phyloP scores from a whole-genome alignment of 2,113 vertebrate genomes.

The Egretta garzetta region DNA sequence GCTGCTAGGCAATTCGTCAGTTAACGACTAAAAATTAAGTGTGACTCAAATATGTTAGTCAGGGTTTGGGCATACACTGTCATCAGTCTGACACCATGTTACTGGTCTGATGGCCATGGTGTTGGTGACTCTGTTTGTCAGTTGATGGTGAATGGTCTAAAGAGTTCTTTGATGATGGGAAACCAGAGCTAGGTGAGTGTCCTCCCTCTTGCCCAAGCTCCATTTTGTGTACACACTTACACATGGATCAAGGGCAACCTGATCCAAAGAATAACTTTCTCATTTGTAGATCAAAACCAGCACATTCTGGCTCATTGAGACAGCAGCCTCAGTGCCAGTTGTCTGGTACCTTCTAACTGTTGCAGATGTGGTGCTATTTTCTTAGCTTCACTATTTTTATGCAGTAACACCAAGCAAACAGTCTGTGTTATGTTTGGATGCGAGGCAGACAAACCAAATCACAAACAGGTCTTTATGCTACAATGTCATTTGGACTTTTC shows the following conservation, averaged over 20 bases:
- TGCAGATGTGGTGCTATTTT: not conserved
- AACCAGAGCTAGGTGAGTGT: not conserved
- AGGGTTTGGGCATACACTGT: not conserved
- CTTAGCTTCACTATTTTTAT: not conserved
- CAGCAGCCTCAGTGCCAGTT: not conserved
- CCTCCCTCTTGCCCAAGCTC: not conserved
- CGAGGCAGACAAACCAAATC: not conserved
- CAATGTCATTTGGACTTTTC: not conserved
- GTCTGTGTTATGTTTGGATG: not conserved
- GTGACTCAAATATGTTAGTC: not conserved
- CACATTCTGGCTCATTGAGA: not conserved
- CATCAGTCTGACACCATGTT: not conserved
- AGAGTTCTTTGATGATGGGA: not conserved
- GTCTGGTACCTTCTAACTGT: not conserved
- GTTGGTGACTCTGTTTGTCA: not conserved
- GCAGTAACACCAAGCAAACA: not conserved
- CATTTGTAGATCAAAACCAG: not conserved
- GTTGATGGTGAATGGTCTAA: not conserved
- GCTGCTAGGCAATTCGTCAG: not conserved
- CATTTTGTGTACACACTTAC: rapidly evolving
- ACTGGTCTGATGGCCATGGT: rapidly evolving
- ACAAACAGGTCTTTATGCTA: not conserved
- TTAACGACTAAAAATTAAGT: not conserved
- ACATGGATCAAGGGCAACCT: not conserved
- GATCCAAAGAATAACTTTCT: not conserved